phyloP scores from a whole-genome alignment of 2,888 invertebrate genomes.

The Hypolimnas misippus region DNA sequence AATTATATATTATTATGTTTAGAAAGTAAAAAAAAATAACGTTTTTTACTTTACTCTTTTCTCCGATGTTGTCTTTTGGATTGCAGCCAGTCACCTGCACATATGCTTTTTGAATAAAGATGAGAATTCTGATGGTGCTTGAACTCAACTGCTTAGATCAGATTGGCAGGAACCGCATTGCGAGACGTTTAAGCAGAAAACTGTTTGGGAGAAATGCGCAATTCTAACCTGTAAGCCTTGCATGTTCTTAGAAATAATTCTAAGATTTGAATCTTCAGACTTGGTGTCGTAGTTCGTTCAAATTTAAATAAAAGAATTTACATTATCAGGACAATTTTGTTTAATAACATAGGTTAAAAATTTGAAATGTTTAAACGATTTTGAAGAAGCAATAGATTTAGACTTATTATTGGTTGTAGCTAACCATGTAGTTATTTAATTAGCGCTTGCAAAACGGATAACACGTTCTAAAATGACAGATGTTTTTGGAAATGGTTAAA shows the following conservation, averaged over 20 bases:
- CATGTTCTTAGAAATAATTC: not conserved
- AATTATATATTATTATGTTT: too few species aligned
- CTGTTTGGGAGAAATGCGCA: slow-evolving; percentile 3
- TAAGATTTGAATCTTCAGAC: not conserved
- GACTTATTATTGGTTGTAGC: too few species aligned
- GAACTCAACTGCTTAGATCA: slow-evolving; percentile 27
- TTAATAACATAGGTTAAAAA: too few species aligned
- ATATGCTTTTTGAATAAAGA: slow-evolving; percentile 36
- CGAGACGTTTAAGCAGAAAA: slow-evolving; percentile 24
- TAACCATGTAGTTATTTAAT: not conserved
- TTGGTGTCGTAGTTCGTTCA: not conserved
- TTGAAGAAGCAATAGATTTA: too few species aligned
- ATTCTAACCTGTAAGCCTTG: not conserved
- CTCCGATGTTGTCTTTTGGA: slow-evolving; percentile 25
- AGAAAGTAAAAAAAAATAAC: not conserved
- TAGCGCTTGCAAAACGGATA: not conserved
- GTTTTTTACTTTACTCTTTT: slow-evolving; percentile 20
- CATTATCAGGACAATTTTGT: not conserved
- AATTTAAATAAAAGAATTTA: not conserved
- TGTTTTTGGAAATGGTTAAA: slow-evolving; percentile 37
- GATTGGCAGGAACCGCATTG: slow-evolving; percentile 31
- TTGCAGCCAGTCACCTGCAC: slow-evolving; percentile 29
- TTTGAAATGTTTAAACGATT: too few species aligned
- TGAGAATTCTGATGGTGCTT: slow-evolving; percentile 25
- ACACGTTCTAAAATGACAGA: slow-evolving; percentile 21